Base-by-base conservation (phyloP, 2,888 invertebrate species). In the Ichneumoninae sp. region DNA sequence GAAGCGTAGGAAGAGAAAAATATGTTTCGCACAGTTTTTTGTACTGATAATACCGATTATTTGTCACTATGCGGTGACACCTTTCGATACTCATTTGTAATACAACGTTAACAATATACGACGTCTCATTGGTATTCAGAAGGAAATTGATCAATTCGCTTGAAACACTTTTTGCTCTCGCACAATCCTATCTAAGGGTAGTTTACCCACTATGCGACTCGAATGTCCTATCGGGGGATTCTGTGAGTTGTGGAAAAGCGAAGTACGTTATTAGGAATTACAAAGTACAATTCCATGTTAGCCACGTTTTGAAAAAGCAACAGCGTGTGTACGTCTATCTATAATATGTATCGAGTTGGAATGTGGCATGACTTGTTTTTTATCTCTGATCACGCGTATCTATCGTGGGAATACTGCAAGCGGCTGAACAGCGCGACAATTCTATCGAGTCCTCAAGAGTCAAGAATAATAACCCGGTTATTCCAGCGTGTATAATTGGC, bases 21-120 rank as follows among this genome's bases (percentile, higher is more conserved):
- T 79, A 82, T 65, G 65, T 70, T 79, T 69, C 73, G 71, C 73
- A 83, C 66, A 54, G 68, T 77, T 83, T 57, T 83, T 57, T 73
- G 80, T 76, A 65, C 71, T 77, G 81, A 60, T 60, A 77, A 74
- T 83, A 73, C 73, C 66, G 63, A 63, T 13, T 69, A 33, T 65
- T 65, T n/a, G 63, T 66, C 47, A 65, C 22, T 54, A 40, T 10
- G 26, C 22, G 70, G 54, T 47, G 75, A 70, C 54, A 65, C 52
- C 47, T 33, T 57, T 57, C 57, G 57, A 44, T 71, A 80, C 47
- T 76, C 19, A n/a, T 73, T 79, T 75, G 68, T 65, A 73, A 77
- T 73, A 83, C 73, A 50, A 36, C 40, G 2, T 57, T 68, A 80
- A 79, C 54, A 74, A 66, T 80, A 76, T 73, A 81, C 78, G 78